Evolutionary conservation across 1,140 invertebrate genomes (phyloP).

Genomic region (Popillia japonica): DNA sequence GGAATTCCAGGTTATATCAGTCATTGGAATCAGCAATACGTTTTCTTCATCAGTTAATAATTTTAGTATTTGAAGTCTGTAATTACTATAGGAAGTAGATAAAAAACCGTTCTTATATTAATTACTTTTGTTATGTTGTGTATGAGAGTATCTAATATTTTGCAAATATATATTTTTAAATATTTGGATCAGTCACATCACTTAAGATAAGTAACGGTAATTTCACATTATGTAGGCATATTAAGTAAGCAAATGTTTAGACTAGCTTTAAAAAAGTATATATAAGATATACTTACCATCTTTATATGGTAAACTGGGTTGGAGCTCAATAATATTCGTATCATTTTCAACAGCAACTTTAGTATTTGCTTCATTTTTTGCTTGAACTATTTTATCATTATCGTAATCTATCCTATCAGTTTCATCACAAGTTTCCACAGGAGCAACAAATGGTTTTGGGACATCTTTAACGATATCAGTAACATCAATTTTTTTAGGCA

Average conservation of each 20-base stretch:
- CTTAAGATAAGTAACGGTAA: no score
- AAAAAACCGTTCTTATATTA: no score
- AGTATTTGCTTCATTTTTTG: conserved; percentile 53
- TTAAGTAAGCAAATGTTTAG: no score
- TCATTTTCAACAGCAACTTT: conserved; percentile 47
- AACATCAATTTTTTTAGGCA: conserved; percentile 51
- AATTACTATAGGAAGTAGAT: no score
- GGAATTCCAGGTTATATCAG: conserved; percentile 44
- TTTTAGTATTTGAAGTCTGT: not conserved
- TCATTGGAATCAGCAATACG: conserved; percentile 32
- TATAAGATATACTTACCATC: conserved; percentile 50
- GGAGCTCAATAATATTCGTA: conserved; percentile 44
- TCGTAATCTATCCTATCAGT: conserved; percentile 49
- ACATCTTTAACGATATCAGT: conserved; percentile 56
- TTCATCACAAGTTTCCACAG: conserved; percentile 50
- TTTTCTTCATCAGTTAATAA: conserved; percentile 40
- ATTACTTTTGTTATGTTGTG: no score
- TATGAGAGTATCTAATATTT: no score
- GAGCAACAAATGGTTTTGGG: conserved; percentile 48
- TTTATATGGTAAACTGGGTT: conserved; percentile 51
- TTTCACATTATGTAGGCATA: no score
- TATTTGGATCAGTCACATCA: no score
- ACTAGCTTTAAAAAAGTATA: no score
- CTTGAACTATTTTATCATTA: conserved; percentile 54
- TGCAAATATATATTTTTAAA: no score